Evolutionary conservation across 1,140 invertebrate genomes (phyloP), one percentile per base, ranked within the genome.

Genomic region (Cardiocondyla obscurior): DNA sequence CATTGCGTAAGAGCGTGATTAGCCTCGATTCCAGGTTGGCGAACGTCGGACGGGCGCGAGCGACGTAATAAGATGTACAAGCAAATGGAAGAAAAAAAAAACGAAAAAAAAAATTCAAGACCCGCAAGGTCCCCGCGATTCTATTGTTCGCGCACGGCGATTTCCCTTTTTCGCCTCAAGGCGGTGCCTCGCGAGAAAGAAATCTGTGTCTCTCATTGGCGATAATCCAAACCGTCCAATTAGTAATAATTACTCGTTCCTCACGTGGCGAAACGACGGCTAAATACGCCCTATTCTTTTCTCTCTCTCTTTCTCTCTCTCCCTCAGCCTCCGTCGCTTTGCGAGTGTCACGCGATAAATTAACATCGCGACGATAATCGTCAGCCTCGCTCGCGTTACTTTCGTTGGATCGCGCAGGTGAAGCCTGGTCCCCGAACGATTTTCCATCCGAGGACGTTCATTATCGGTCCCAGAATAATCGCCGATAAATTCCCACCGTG

Each of bases 21-120:
- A 86, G 84, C 85, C 85, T 86, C 84, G 84, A 86, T 86, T 82
- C 67, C 73, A 85, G 42, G 12, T 62, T 65, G 81, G 77, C 72
- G 73, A 73, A 82, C 85, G 53, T 46, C 83, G 39, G 73, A 28
- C 22, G 33, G 33, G 64, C 67, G 55, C n/a, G 36, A 60, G 46
- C 83, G 70, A 51, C 69, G 77, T 69, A 39, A 86, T 85, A 86
- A 86, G 76, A 76, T 65, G n/a, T n/a, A 67, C 82, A 51, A 81
- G 36, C 58, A 42, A 16, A n/a, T 16, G 7, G 42, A 30, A 74
- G 53, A 30, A 60, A 28, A 58, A 49, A 30, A 74, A 62, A 30
- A 60, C n/a, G n/a, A n/a, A n/a, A 49, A 30, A 74, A 62, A 30
- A 60, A 28, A 58, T 39, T 44, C 67, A 44, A 60, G 55, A 60